These are phyloP conservation scores for Pelvicachromis taeniatus DNA, from an alignment of 2,113 vertebrate species.

Conservation along the genomic window DNA sequence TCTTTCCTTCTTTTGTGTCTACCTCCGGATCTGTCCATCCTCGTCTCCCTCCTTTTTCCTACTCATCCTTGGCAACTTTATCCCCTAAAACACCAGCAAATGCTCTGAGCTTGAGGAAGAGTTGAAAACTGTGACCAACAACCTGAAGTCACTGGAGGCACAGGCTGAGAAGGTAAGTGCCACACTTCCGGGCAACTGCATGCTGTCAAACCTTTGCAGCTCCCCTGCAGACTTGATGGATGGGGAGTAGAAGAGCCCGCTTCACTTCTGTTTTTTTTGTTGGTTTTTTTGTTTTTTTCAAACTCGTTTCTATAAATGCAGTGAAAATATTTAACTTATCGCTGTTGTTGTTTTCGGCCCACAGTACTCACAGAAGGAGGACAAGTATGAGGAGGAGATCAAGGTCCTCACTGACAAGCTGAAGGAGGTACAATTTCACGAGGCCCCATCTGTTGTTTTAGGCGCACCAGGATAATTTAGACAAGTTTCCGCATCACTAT, in stretches of 20 bases:
- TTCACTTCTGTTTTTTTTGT: background rate
- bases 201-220: conserved; percentile 11
- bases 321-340: background rate
- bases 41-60: background rate
- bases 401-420: conserved; percentile 98
- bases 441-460: background rate
- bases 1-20: conserved; percentile 23
- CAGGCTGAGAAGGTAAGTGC: conserved; percentile 98
- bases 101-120: conserved; percentile 99
- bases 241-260: background rate
- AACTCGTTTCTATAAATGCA: background rate
- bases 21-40: conserved; percentile 1
- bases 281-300: background rate
- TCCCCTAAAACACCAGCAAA: conserved; percentile 92
- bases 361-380: conserved; percentile 99
- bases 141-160: conserved; percentile 99
- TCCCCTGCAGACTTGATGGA: background rate
- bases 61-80: conserved; percentile 56
- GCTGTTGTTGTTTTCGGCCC: conserved; percentile 54
- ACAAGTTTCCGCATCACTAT: background rate
- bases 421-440: conserved; percentile 86
- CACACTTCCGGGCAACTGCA: conserved; percentile 5
- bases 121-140: conserved; percentile 99
- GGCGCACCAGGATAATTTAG: background rate
- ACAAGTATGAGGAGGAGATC: conserved; percentile 99